Evolutionary conservation across 2,113 vertebrate species (phyloP).

Genomic region (Xenopus borealis): DNA sequence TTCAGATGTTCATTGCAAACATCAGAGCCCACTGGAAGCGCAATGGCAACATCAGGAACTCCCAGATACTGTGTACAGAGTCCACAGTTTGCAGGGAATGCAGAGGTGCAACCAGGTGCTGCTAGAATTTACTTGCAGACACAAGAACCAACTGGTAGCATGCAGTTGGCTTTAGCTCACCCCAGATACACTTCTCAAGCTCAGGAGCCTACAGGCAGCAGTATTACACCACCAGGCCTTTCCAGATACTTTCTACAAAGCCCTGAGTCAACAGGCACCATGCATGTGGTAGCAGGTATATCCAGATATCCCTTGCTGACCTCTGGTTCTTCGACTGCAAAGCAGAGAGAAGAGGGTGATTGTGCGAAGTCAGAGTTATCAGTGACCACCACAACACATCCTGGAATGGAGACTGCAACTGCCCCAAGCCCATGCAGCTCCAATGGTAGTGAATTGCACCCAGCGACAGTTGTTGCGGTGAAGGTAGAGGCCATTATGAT

Average conservation of each 20-base stretch:
- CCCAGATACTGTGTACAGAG: constrained; percentile 43
- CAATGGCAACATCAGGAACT: constrained; percentile 22
- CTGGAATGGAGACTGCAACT: constrained; percentile 71
- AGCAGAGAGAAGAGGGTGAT: constrained; percentile 40
- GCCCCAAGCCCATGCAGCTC: constrained; percentile 83
- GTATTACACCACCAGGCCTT: constrained; percentile 15
- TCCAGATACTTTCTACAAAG: constrained; percentile 43
- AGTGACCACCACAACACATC: constrained; percentile 73
- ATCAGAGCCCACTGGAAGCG: constrained; percentile 27
- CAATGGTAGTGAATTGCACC: constrained; percentile 62
- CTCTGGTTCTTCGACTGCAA: constrained; percentile 21
- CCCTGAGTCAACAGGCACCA: constrained; percentile 31
- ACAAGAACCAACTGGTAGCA: constrained; percentile 32
- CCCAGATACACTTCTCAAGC: constrained; percentile 41
- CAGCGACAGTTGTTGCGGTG: constrained; percentile 53
- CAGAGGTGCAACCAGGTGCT: background rate
- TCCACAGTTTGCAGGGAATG: constrained; percentile 37
- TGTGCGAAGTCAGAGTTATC: constrained; percentile 42
- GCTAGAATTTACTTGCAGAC: constrained; percentile 12
- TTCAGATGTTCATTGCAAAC: constrained; percentile 43
- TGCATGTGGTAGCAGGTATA: constrained; percentile 9
- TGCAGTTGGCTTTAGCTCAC: constrained; percentile 43
- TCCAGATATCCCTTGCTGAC: constrained; percentile 9
- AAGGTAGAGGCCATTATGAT: constrained; percentile 91
- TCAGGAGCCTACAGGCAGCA: constrained; percentile 25